These are phyloP conservation scores for Rissa tridactyla DNA, from an alignment of 2,113 vertebrate species.

Conservation along the genomic window DNA sequence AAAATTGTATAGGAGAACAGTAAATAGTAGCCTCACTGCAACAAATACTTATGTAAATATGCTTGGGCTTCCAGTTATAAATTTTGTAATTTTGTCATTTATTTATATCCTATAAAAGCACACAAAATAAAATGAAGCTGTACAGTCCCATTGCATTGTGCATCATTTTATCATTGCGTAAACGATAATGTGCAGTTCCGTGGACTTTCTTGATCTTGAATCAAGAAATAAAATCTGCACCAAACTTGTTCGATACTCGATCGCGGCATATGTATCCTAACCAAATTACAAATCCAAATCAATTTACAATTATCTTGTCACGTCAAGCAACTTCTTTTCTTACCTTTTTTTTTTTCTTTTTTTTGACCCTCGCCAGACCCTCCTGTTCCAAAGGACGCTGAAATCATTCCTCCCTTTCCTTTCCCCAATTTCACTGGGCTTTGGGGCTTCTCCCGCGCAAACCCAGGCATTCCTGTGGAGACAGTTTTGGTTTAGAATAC, in stretches of 20 bases:
- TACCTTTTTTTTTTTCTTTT: neutral
- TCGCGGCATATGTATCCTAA: neutral
- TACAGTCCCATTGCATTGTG: conserved; percentile 78
- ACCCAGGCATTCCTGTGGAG: neutral
- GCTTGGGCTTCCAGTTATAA: conserved; percentile 98
- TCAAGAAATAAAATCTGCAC: neutral
- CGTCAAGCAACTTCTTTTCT: conserved; percentile 1
- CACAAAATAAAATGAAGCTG: conserved; percentile 97
- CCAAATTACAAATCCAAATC: neutral
- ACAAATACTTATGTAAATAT: conserved; percentile 91
- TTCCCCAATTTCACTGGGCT: neutral
- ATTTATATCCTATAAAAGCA: conserved; percentile 99
- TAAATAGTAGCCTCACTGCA: conserved; percentile 85
- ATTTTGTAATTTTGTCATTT: conserved; percentile 98
- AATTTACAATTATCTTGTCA: neutral
- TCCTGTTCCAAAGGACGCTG: neutral
- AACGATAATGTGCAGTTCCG: neutral
- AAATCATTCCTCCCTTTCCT: neutral
- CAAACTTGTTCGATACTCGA: neutral
- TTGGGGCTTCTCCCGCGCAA: neutral
- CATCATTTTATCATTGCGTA: conserved; percentile 24
- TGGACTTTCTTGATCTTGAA: neutral
- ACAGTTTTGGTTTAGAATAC: neutral
- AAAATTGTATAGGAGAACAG: conserved; percentile 82
- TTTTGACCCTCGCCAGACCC: neutral